Conservation (phyloP, 2,797 vertebrate species). For the Schizothorax lantsangensis region DNA sequence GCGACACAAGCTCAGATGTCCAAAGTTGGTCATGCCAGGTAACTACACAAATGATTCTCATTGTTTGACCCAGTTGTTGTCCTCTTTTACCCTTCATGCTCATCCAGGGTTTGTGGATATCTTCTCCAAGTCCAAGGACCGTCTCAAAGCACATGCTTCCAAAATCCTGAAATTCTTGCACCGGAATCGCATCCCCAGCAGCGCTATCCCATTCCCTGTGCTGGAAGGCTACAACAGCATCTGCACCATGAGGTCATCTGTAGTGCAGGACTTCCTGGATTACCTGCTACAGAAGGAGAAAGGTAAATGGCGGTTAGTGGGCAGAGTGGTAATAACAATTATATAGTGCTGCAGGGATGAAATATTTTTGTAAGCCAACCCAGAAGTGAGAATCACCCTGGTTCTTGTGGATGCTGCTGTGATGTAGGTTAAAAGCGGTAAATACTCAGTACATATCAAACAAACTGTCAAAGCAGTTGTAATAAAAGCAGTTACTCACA, state of each 20-base stretch:
- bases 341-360: not conserved
- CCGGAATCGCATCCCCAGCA: constrained; percentile 91
- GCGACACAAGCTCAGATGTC: not conserved
- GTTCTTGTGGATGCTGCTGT: not conserved
- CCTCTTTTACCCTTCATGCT: not conserved
- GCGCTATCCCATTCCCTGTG: constrained; percentile 89
- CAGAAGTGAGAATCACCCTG: not conserved
- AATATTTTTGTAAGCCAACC: not conserved
- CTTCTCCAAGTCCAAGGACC: constrained; percentile 94
- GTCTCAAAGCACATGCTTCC: constrained; percentile 86
- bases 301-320: constrained; percentile 72
- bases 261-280: constrained; percentile 91
- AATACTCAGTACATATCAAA: not conserved
- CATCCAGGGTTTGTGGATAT: constrained; percentile 94
- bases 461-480: too few species aligned
- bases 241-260: constrained; percentile 92
- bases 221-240: constrained; percentile 95
- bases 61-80: not conserved
- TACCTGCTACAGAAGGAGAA: constrained; percentile 92
- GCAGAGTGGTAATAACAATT: not conserved
- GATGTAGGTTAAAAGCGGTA: not conserved
- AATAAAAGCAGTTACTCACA: too few species aligned
- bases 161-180: constrained; percentile 94
- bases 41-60: not conserved
- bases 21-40: not conserved